Conservation (phyloP, 2,888 invertebrate genomes). For the Lycaena phlaeas region DNA sequence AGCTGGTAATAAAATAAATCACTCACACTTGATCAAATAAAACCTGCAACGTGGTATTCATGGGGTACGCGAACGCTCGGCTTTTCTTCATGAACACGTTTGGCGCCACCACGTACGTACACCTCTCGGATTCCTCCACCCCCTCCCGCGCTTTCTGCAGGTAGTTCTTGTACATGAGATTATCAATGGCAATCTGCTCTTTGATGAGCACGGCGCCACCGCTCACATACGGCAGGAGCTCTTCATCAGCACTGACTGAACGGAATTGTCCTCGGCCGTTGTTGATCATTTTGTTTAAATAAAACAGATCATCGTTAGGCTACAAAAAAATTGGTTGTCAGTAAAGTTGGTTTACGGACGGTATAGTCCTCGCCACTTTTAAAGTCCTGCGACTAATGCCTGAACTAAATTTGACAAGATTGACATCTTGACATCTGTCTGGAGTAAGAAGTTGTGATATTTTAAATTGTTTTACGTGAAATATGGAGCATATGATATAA, state of each 20-base stretch:
- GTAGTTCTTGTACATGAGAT: conserved; percentile 81
- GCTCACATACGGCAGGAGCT: conserved; percentile 40
- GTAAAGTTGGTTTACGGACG: too few relatives aligned
- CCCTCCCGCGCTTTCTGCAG: conserved; percentile 71
- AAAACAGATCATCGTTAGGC: conserved; percentile 52
- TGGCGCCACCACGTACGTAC: conserved; percentile 84
- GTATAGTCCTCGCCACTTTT: too few relatives aligned
- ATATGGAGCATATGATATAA: too few relatives aligned
- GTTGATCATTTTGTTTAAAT: conserved; percentile 50
- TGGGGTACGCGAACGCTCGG: conserved; percentile 82
- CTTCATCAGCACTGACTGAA: conserved; percentile 30
- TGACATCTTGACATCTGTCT: too few relatives aligned
- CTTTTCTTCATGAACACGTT: conserved; percentile 76
- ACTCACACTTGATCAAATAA: conserved; percentile 82
- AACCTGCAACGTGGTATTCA: conserved; percentile 69
- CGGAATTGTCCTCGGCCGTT: conserved; percentile 52
- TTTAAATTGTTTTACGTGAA: too few relatives aligned
- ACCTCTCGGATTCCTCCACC: conserved; percentile 75
- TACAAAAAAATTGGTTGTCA: too few relatives aligned
- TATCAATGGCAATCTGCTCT: conserved; percentile 79
- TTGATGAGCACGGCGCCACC: conserved; percentile 68
- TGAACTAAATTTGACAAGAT: too few relatives aligned
- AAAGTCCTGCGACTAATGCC: too few relatives aligned
- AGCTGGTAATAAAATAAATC: too few relatives aligned
- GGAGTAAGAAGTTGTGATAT: too few relatives aligned